A percentile compares a stretch with the other conserved stretches of the same genome.
These are phyloP conservation scores for Peromyscus maniculatus DNA, from an alignment of 2,113 vertebrate species.

Conservation along the genomic window DNA sequence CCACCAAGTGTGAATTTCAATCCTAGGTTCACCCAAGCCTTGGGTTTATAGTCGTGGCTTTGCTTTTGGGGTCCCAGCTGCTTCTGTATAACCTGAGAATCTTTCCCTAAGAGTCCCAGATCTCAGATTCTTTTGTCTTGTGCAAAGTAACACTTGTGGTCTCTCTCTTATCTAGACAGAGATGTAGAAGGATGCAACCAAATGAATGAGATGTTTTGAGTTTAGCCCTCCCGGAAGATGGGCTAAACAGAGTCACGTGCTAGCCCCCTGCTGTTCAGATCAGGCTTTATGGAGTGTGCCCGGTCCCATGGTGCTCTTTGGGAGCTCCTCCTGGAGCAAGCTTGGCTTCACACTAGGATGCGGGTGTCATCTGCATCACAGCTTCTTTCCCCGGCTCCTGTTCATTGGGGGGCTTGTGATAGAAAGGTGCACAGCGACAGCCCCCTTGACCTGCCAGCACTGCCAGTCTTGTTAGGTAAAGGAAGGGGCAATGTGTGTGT, in stretches of 20 bases:
- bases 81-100: not conserved
- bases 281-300: not conserved
- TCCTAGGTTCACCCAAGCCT: not conserved
- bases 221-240: not conserved
- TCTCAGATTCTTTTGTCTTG: not conserved
- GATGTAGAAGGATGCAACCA: not conserved
- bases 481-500: not conserved
- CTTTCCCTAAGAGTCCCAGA: not conserved
- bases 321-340: not conserved
- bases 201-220: not conserved
- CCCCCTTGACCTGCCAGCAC: not conserved
- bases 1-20: not conserved
- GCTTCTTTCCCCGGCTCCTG: not conserved
- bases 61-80: not conserved
- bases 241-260: not conserved
- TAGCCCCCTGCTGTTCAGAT: fast-evolving
- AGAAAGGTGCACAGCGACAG: too few species aligned
- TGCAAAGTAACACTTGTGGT: not conserved
- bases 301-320: fast-evolving
- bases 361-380: not conserved
- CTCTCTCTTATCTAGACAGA: not conserved
- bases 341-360: not conserved
- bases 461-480: not conserved
- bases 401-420: not conserved
- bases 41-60: not conserved